These are phyloP conservation scores for Hirtodrosophila alboralis DNA, from an alignment of 2,888 invertebrate genomes.

Conservation along the genomic window DNA sequence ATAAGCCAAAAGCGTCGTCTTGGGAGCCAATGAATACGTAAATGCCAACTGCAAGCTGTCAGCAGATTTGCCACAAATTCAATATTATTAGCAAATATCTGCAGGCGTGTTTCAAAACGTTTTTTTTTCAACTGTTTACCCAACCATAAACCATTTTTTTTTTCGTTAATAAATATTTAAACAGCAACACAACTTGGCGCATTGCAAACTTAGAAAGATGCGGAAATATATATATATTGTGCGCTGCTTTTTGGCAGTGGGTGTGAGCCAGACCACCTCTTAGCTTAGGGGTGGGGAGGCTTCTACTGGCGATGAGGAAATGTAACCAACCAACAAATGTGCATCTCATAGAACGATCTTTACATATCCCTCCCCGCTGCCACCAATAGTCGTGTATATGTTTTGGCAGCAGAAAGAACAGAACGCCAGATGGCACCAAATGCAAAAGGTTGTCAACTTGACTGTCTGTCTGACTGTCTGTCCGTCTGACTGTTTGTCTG, in stretches of 20 bases:
- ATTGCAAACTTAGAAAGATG: slow-evolving; percentile 53
- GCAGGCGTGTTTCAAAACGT: slow-evolving; percentile 25
- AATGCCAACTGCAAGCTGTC: slow-evolving; percentile 30
- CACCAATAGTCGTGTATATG: slow-evolving; percentile 41
- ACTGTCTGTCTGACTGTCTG: slow-evolving; percentile 38
- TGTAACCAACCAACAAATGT: slow-evolving; percentile 26
- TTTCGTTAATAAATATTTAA: slow-evolving; percentile 65
- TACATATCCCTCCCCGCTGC: slow-evolving; percentile 37
- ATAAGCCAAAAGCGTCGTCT: slow-evolving; percentile 34
- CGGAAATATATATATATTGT: slow-evolving; percentile 65
- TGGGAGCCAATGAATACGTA: slow-evolving; percentile 14
- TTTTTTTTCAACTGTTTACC: slow-evolving; percentile 43
- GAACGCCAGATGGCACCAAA: slow-evolving; percentile 49
- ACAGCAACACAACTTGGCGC: slow-evolving; percentile 32
- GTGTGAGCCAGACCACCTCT: not conserved
- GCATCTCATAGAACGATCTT: slow-evolving; percentile 21
- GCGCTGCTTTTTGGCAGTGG: slow-evolving; percentile 11
- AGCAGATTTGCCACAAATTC: slow-evolving; percentile 59
- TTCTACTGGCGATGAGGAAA: slow-evolving; percentile 25
- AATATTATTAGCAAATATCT: slow-evolving; percentile 53
- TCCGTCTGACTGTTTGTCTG: slow-evolving; percentile 32
- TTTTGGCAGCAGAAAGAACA: slow-evolving; percentile 59
- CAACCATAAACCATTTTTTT: slow-evolving; percentile 31
- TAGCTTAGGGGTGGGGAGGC: not conserved
- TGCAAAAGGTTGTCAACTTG: slow-evolving; percentile 38